Base-by-base conservation (phyloP, 2,797 vertebrate species). In the Galaxias olidus region DNA sequence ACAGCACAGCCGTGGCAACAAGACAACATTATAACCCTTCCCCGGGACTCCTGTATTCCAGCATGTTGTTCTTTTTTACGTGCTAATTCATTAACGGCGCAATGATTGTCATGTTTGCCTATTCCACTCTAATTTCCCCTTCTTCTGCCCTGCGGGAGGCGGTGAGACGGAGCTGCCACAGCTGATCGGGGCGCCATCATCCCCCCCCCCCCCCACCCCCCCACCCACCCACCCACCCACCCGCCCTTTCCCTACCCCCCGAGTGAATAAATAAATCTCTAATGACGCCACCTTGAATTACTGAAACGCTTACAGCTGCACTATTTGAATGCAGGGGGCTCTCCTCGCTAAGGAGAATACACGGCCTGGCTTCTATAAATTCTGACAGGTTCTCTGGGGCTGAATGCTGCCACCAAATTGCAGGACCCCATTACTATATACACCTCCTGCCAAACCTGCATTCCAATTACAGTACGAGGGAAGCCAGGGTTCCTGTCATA, bases 211-310 rank as follows among this genome's bases (percentile, higher is more conserved):
- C 75, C 67, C 71, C n/a, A n/a, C n/a, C n/a, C n/a, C 84, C 74
- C 72, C 79, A 84, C 81, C 71, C 67, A 54, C 51, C 75, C 67
- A 71, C 74, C 72, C 79, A 84, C 81, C 71, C 67, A 54, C 51
- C 75, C 67, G 72, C 30, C 30, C 6, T 30, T 30, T 6, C 30
- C 30, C 30, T 72, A 78, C 66, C 74, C 78, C 76, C 75, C 41
- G 63, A 83, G 84, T 84, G 87, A 88, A 91, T 89, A 90, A 92
- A 91, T 88, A 87, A 84, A 73, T 64, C 73, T 61, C 85, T 90
- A 91, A 91, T 89, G 86, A 90, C 65, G 80, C 79, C 88, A 86
- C 86, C 86, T 86, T 89, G 86, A 90, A 90, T 90, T 88, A 87
- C 65, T 40, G 78, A 86, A 89, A 83, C 71, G 87, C 88, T 91